Evolutionary conservation across 53 echinoderm and acorn worm species (phyloP).

Genomic region (Echinometra lucunter): DNA sequence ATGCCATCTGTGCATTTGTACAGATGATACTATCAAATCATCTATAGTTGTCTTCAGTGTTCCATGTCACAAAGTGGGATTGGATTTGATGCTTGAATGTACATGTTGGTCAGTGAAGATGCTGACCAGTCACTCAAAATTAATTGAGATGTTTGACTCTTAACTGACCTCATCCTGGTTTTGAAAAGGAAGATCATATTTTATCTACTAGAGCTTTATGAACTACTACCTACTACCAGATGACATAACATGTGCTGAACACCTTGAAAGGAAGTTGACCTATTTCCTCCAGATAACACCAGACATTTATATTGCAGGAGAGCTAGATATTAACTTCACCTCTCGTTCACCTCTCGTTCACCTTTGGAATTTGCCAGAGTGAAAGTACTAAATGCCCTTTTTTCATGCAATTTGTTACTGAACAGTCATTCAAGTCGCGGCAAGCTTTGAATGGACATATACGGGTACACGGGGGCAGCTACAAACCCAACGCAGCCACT

Average conservation of each 20-base stretch:
- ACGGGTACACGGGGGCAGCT: slow-evolving; percentile 94
- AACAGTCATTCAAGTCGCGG: slow-evolving; percentile 91
- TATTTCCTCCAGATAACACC: neutral
- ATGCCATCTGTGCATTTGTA: neutral
- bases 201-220: neutral
- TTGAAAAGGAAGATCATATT: neutral
- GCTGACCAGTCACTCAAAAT: too few relatives aligned
- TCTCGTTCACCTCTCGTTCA: neutral
- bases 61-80: neutral
- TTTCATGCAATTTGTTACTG: neutral
- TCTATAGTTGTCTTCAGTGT: neutral
- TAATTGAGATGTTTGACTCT: neutral
- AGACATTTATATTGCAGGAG: neutral
- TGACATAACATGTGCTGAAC: neutral
- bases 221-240: neutral
- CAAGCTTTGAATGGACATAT: slow-evolving; percentile 99
- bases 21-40: neutral
- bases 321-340: neutral
- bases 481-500: slow-evolving; percentile 75
- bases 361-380: neutral
- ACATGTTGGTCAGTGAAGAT: neutral
- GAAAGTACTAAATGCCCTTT: neutral
- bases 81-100: neutral
- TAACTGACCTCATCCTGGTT: neutral
- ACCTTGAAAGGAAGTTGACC: neutral